phyloP scores from a whole-genome alignment of 2,888 invertebrate genomes.

The Rapana venosa region DNA sequence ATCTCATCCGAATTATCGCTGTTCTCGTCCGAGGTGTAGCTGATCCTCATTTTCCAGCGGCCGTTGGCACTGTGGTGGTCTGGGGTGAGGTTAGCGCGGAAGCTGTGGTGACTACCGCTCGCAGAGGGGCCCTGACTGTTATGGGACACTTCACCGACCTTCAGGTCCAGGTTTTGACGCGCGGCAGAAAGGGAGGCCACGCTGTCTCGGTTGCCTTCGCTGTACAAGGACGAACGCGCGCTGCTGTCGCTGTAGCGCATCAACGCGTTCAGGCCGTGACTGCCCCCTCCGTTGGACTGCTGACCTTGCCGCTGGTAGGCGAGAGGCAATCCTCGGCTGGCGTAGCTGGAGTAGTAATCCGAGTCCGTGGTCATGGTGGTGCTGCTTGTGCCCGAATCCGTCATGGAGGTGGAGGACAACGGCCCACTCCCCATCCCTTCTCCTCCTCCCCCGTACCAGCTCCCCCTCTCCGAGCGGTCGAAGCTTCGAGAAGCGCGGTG shows the following conservation, averaged over 20 bases:
- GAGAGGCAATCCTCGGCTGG: conserved; percentile 45
- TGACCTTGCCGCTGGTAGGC: background rate
- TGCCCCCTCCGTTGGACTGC: background rate
- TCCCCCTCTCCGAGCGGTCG: conserved; percentile 53
- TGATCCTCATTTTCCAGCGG: conserved; percentile 54
- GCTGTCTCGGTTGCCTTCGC: conserved; percentile 48
- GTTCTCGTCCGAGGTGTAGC: conserved; percentile 59
- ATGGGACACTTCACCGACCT: conserved; percentile 52
- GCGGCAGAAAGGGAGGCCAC: conserved; percentile 44
- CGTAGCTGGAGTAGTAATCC: conserved; percentile 67
- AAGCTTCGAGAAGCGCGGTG: conserved; percentile 59
- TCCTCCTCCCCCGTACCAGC: conserved; percentile 49
- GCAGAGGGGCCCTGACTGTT: conserved; percentile 15
- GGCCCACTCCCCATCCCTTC: background rate
- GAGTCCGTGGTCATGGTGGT: conserved; percentile 62
- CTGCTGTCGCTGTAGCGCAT: conserved; percentile 45
- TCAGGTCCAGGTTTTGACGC: conserved; percentile 49
- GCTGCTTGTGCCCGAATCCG: conserved; percentile 52
- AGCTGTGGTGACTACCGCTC: background rate
- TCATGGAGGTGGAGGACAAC: background rate
- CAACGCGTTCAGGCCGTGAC: conserved; percentile 18
- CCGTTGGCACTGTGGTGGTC: conserved; percentile 43
- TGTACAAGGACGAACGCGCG: conserved; percentile 46
- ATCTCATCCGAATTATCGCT: conserved; percentile 61
- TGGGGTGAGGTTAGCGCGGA: conserved; percentile 12